Conservation (phyloP, 2,797 vertebrate species). For the Enoplosus armatus region DNA sequence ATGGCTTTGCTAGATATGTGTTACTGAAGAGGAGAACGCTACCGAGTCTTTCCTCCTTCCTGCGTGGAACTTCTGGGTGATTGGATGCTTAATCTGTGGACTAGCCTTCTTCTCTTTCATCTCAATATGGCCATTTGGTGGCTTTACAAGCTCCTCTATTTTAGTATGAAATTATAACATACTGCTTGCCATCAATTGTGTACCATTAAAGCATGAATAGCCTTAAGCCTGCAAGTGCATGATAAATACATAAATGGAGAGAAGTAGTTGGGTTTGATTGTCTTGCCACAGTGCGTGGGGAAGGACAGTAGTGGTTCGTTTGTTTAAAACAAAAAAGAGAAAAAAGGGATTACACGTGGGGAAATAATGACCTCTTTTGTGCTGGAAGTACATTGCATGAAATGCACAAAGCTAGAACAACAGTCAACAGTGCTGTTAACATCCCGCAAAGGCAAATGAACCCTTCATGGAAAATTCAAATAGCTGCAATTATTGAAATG, state of each 20-base stretch:
- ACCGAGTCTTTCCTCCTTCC: neutral
- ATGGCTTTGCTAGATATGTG: neutral
- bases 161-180: neutral
- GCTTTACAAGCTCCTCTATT: neutral
- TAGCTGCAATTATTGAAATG: constrained; percentile 9
- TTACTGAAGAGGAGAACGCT: too few species aligned
- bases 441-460: constrained; percentile 3
- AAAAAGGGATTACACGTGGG: neutral
- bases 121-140: neutral
- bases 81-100: neutral
- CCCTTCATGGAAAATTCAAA: constrained; percentile 1
- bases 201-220: neutral
- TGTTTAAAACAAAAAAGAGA: constrained; percentile 7
- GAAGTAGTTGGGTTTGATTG: neutral
- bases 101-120: neutral
- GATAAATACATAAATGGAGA: neutral
- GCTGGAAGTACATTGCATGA: neutral
- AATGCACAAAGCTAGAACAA: neutral
- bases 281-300: neutral
- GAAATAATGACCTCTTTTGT: neutral
- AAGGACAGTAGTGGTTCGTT: neutral
- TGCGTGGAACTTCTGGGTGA: neutral
- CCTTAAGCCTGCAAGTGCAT: neutral
- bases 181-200: neutral
- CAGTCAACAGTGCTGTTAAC: neutral